Evolutionary conservation across 2,888 invertebrate species (phyloP), one percentile per base, ranked within the genome.

Genomic region (Electrophaes corylata): DNA sequence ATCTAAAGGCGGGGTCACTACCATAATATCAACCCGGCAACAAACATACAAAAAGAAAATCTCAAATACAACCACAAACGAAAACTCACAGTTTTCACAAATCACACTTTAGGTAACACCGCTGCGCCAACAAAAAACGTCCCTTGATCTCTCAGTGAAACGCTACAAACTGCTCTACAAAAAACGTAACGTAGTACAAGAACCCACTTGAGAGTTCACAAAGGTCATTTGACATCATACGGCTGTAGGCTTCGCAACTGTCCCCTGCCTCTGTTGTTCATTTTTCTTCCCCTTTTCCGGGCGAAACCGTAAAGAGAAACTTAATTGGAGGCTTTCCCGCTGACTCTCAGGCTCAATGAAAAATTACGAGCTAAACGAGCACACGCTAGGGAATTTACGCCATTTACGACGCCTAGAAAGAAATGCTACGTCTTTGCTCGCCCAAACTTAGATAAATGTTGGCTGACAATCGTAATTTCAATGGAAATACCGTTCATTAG

Each of bases 291-390:
- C 83, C 78, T 85, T 85, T 80, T 80, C 76, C 81, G 76, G 78
- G 75, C 78, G 83, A 86, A 86, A 85, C 85, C 84, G 86, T 85
- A 91, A 91, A 90, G 90, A 89, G 91, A 90, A 90, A 90, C 90
- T 91, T 91, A 91, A 91, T 91, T 91, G 91, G 87, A 85, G 90
- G 90, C 87, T 85, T 88, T 86, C 78, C 81, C 79, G 79, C 81
- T 86, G 84, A 87, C 85, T 87, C 88, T 84, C 84, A 77, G 86
- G 81, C 89, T 88, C 91, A 91, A 91, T 91, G 91, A 91, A 90
- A 91, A 91, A 91, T 91, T 91, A 91, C 88, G 88, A 88, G 88
- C 81, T 83, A 91, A 90, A 89, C 86, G 90, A 88, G 88, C 84
- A 83, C 84, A 88, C 89, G 86, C 88, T 76, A 65, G 88, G 87